Evolutionary conservation across 2,888 invertebrate species (phyloP).

Genomic region (Adineta ricciae): DNA sequence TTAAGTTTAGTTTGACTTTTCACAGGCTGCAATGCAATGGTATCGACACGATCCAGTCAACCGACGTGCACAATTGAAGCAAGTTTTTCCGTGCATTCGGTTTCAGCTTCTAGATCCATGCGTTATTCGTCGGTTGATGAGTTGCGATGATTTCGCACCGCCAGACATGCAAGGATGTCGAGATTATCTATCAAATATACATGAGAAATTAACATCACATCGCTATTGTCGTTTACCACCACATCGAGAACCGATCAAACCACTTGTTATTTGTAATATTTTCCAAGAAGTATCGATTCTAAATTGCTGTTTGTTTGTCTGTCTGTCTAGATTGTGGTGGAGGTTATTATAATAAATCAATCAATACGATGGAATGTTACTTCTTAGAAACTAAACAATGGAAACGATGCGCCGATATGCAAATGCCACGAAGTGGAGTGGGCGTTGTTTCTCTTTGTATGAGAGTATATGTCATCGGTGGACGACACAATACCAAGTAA

Average conservation of each 20-base stretch:
- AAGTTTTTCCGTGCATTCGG: slow-evolving; percentile 73
- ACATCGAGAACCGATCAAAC: slow-evolving; percentile 64
- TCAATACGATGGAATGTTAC: slow-evolving; percentile 76
- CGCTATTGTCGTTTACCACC: slow-evolving; percentile 66
- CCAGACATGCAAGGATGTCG: slow-evolving; percentile 76
- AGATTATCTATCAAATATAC: slow-evolving; percentile 77
- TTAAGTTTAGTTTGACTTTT: slow-evolving; percentile 56
- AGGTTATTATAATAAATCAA: slow-evolving; percentile 73
- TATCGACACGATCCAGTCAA: slow-evolving; percentile 55
- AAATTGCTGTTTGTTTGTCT: slow-evolving; percentile 58
- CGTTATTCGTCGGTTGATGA: slow-evolving; percentile 80
- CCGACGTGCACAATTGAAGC: slow-evolving; percentile 72
- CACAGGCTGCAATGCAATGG: slow-evolving; percentile 78
- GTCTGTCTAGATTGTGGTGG: slow-evolving; percentile 81
- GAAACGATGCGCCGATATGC: slow-evolving; percentile 69
- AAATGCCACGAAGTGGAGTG: slow-evolving; percentile 71
- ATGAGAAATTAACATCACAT: slow-evolving; percentile 75
- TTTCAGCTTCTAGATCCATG: slow-evolving; percentile 82
- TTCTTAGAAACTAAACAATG: slow-evolving; percentile 75
- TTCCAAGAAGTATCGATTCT: neutral
- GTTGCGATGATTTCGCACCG: slow-evolving; percentile 64
- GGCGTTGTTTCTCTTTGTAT: slow-evolving; percentile 52
- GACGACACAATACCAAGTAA: slow-evolving; percentile 69
- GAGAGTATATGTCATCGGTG: slow-evolving; percentile 80
- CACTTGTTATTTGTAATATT: slow-evolving; percentile 25